These are phyloP conservation scores for Cyclophora punctaria DNA, from an alignment of 2,888 invertebrate species.

Conservation along the genomic window DNA sequence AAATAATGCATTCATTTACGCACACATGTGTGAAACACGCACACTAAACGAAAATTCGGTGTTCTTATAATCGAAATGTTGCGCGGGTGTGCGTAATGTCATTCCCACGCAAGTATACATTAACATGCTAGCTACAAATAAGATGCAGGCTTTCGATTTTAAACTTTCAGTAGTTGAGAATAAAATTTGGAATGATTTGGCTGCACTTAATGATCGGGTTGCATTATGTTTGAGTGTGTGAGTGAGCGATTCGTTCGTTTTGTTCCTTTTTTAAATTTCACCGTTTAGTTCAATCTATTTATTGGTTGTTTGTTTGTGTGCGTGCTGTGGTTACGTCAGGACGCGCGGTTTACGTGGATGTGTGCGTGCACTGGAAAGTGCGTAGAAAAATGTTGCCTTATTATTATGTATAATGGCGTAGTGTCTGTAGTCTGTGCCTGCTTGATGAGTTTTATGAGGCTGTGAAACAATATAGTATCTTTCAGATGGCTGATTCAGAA, in stretches of 20 bases:
- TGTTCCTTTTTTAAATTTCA: conserved; percentile 75
- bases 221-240: conserved; percentile 59
- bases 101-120: conserved; percentile 62
- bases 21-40: conserved; percentile 31
- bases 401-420: conserved; percentile 51
- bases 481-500: too few species aligned
- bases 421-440: conserved; percentile 14
- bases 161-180: conserved; percentile 17
- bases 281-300: conserved; percentile 76
- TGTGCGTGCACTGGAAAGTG: conserved; percentile 58
- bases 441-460: too few species aligned
- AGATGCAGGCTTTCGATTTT: conserved; percentile 24
- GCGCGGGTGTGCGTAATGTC: conserved; percentile 43
- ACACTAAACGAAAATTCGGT: conserved; percentile 58
- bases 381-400: conserved; percentile 67
- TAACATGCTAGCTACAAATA: conserved; percentile 59
- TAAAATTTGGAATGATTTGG: conserved; percentile 27
- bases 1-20: conserved; percentile 55
- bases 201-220: conserved; percentile 61
- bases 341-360: conserved; percentile 25
- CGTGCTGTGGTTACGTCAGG: conserved; percentile 39
- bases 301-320: conserved; percentile 64
- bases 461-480: too few species aligned
- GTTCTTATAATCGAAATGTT: conserved; percentile 67
- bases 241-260: conserved; percentile 65